Percentiles rank a stretch among this genome's conserved stretches.
phyloP scores from a whole-genome alignment of 2,797 vertebrate species.

The Poeciliopsis turneri region DNA sequence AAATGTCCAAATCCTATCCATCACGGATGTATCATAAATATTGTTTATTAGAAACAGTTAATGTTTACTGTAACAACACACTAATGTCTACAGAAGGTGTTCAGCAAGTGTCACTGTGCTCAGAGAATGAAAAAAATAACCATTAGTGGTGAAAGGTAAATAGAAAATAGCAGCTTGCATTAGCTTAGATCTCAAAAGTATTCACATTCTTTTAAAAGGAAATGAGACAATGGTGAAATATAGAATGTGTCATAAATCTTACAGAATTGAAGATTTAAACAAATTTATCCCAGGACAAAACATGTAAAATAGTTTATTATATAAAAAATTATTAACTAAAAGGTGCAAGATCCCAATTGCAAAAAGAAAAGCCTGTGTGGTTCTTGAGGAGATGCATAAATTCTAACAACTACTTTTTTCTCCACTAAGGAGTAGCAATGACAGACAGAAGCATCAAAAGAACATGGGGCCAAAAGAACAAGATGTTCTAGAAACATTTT shows the following conservation, averaged over 20 bases:
- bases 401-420: too few relatives aligned
- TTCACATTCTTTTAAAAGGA: not conserved
- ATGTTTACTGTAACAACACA: not conserved
- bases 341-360: not conserved
- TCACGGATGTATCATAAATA: not conserved
- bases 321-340: not conserved
- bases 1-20: not conserved
- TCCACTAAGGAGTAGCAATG: too few relatives aligned
- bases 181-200: too few relatives aligned
- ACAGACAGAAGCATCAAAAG: too few relatives aligned
- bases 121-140: not conserved
- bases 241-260: not conserved
- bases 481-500: too few relatives aligned
- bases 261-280: not conserved
- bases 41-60: not conserved
- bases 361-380: not conserved
- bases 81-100: not conserved
- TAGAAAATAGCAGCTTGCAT: not conserved
- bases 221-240: not conserved
- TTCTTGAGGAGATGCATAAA: not conserved
- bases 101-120: not conserved
- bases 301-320: not conserved
- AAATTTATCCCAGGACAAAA: not conserved
- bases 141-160: not conserved
- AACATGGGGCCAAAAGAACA: too few relatives aligned